phyloP scores from a whole-genome alignment of 2,113 vertebrate species.

The Ameiurus melas region DNA sequence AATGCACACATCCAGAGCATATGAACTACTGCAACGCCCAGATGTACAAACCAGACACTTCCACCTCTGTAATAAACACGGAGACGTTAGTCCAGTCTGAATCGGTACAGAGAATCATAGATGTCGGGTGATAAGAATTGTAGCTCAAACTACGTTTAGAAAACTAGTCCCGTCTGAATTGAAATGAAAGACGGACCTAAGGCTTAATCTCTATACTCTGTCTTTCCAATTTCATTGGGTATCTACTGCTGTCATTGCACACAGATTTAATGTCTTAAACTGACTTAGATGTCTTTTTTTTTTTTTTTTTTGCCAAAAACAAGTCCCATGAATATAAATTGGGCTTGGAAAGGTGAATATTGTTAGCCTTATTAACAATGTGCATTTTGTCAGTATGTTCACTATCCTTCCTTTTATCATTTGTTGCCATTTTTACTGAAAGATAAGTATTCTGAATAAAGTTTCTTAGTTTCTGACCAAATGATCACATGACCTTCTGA shows the following conservation, averaged over 20 bases:
- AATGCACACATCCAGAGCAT: too few species aligned
- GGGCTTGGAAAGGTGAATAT: not conserved
- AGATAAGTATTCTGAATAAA: not conserved
- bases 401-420: not conserved
- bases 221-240: not conserved
- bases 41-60: too few species aligned
- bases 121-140: too few species aligned
- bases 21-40: too few species aligned
- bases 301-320: not conserved
- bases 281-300: not conserved
- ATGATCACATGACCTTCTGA: not conserved
- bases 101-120: too few species aligned
- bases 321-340: not conserved
- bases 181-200: not conserved
- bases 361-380: not conserved
- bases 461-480: not conserved
- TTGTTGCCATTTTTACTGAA: not conserved
- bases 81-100: too few species aligned
- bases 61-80: too few species aligned
- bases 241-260: not conserved
- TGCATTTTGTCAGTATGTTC: not conserved
- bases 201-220: not conserved
- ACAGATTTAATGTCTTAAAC: not conserved
- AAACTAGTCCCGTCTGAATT: too few species aligned
- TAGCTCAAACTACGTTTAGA: too few species aligned